Conservation (phyloP, 1,140 invertebrate genomes). For the Papilio polytes region DNA sequence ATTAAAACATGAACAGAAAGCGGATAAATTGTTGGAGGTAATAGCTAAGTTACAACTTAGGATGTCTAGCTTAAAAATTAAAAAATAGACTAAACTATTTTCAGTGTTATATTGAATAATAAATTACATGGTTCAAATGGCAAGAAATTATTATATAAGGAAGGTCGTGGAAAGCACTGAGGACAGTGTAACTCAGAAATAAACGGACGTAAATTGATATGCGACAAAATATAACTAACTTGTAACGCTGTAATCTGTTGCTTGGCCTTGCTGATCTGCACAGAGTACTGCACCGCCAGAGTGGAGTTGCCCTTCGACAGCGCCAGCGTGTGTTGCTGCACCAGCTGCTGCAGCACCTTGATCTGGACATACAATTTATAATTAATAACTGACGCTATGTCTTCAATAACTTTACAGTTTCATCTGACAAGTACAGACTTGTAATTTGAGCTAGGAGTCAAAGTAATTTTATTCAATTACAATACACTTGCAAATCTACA, state of each 20-base stretch:
- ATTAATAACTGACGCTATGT: neutral
- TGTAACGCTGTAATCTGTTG: constrained; percentile 96
- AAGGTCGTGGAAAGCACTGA: too few species aligned
- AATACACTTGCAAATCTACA: neutral
- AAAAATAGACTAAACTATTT: too few species aligned
- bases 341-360: constrained; percentile 90
- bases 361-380: constrained; percentile 82
- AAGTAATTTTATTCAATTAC: neutral
- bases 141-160: too few species aligned
- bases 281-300: constrained; percentile 88
- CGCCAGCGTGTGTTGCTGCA: constrained; percentile 87
- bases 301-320: constrained; percentile 85
- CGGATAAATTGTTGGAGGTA: too few species aligned
- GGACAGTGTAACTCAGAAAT: too few species aligned
- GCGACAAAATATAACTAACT: constrained; percentile 67
- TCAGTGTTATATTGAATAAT: too few species aligned
- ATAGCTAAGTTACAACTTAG: too few species aligned
- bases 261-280: constrained; percentile 96
- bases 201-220: too few species aligned
- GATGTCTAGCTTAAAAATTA: too few species aligned
- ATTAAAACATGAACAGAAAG: too few species aligned
- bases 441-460: neutral
- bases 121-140: too few species aligned
- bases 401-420: too few species aligned
- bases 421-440: neutral